Percentiles rank a stretch among this genome's conserved stretches.
Evolutionary conservation across 2,888 invertebrate genomes (phyloP).

Genomic region (Polylopha cassiicola): DNA sequence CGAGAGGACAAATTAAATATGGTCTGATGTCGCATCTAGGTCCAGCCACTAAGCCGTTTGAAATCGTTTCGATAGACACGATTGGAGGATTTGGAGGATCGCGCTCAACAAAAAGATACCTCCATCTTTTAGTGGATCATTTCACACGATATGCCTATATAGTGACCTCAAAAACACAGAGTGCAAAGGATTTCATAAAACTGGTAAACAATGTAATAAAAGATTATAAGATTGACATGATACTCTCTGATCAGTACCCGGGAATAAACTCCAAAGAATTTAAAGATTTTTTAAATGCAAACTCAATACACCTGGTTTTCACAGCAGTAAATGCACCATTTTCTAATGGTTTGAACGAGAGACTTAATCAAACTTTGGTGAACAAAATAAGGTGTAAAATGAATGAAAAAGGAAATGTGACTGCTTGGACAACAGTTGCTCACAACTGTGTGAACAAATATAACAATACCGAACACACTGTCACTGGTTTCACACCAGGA

Average conservation of each 20-base stretch:
- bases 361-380: not conserved
- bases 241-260: slow-evolving; percentile 29
- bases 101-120: slow-evolving; percentile 25
- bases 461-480: not conserved
- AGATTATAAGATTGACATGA: slow-evolving; percentile 13
- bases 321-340: not conserved
- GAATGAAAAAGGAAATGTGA: not conserved
- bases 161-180: slow-evolving; percentile 23
- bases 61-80: slow-evolving; percentile 21
- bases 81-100: slow-evolving; percentile 24
- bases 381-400: not conserved
- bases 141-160: slow-evolving; percentile 22
- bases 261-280: slow-evolving; percentile 32
- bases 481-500: not conserved
- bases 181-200: slow-evolving; percentile 25
- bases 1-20: too few species aligned
- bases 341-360: too few species aligned
- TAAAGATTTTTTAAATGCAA: slow-evolving; percentile 16
- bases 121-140: slow-evolving; percentile 22
- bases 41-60: slow-evolving; percentile 20
- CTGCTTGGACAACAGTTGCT: not conserved
- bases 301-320: not conserved
- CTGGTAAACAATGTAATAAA: slow-evolving; percentile 13
- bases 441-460: not conserved
- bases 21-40: too few species aligned